phyloP scores from a whole-genome alignment of 2,797 vertebrate species.

The Ctenosaura bakeri region DNA sequence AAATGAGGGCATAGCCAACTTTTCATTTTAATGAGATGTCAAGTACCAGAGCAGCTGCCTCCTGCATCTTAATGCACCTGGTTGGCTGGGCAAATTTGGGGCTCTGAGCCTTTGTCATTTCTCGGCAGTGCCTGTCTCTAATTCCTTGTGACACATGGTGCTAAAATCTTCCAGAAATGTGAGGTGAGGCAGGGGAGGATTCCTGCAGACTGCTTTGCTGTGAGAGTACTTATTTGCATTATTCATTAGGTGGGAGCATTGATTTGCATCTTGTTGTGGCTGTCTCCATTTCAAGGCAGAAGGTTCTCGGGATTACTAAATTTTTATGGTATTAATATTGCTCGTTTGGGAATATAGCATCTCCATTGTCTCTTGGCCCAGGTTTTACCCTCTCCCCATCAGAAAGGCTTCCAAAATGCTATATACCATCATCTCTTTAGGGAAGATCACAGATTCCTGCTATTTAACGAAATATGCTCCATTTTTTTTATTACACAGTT shows the following conservation, averaged over 20 bases:
- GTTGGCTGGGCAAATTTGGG: conserved; percentile 71
- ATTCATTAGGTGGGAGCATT: conserved; percentile 84
- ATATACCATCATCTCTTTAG: conserved; percentile 52
- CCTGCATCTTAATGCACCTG: conserved; percentile 73
- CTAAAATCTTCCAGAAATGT: conserved; percentile 81
- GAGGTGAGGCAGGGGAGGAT: conserved; percentile 81
- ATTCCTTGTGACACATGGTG: conserved; percentile 82
- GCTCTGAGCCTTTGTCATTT: conserved; percentile 77
- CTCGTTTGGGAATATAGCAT: conserved; percentile 65
- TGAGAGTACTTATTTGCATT: conserved; percentile 83
- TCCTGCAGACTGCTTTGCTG: conserved; percentile 78
- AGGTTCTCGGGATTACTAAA: conserved; percentile 64
- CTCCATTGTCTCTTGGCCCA: conserved; percentile 55
- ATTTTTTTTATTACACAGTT: conserved; percentile 55
- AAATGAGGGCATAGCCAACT: conserved; percentile 81
- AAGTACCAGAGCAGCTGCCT: conserved; percentile 67
- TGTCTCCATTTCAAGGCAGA: conserved; percentile 74
- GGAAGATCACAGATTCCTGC: conserved; percentile 59
- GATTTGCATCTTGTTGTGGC: conserved; percentile 84
- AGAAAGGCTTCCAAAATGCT: conserved; percentile 56
- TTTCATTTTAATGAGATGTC: conserved; percentile 82
- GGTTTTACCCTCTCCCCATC: conserved; percentile 60
- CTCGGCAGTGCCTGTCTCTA: conserved; percentile 77
- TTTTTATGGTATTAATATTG: conserved; percentile 73
- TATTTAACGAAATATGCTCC: conserved; percentile 56